phyloP scores from a whole-genome alignment of 2,113 vertebrate species.

The Puffinus mauretanicus region DNA sequence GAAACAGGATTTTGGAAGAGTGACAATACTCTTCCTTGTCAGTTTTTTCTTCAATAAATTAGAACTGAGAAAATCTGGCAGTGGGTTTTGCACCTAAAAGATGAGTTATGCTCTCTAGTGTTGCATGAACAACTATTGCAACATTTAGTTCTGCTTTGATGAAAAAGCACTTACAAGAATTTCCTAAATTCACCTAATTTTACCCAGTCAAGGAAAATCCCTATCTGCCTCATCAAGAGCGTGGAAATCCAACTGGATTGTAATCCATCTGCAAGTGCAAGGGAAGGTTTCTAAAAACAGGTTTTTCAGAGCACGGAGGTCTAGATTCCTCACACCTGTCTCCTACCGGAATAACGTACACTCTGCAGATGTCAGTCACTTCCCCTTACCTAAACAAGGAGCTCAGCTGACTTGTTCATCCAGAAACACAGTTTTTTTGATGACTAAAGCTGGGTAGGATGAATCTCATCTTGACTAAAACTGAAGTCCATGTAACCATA shows the following conservation, averaged over 20 bases:
- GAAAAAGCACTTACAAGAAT: not conserved
- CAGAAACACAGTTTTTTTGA: not conserved
- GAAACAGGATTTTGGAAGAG: not conserved
- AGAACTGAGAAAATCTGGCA: not conserved
- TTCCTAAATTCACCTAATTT: not conserved
- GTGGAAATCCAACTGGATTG: not conserved
- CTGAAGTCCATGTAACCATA: not conserved
- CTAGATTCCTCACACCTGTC: not conserved
- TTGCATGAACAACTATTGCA: not conserved
- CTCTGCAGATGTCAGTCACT: not conserved
- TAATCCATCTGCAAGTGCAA: not conserved
- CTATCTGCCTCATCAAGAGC: not conserved
- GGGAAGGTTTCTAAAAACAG: not conserved
- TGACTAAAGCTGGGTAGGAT: not conserved
- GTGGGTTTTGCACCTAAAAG: not conserved
- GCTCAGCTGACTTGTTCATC: not conserved
- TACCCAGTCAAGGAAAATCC: not conserved
- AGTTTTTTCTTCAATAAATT: not conserved
- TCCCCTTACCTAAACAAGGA: not conserved
- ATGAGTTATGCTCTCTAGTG: not conserved
- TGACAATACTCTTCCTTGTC: not conserved
- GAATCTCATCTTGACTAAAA: not conserved
- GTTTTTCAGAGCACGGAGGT: not conserved
- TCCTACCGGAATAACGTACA: not conserved
- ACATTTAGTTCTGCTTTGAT: not conserved